Base-by-base conservation (phyloP, 2,888 invertebrate species). In the Esperia sulphurella region DNA sequence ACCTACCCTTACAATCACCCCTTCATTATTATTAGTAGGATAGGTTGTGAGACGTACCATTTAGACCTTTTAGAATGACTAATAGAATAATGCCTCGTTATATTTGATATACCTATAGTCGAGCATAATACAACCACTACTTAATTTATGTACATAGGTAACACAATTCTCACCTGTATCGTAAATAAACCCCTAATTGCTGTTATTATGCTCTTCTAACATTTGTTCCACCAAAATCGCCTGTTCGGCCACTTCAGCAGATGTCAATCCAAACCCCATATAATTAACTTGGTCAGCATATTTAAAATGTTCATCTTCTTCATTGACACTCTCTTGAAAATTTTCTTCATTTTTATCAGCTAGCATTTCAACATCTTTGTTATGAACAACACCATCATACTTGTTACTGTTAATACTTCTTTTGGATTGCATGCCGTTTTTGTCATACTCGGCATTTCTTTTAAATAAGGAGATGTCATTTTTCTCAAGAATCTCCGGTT, bases 401-500 rank as follows among this genome's bases (percentile, higher is more conserved):
- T 3, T 30, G 13, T 38, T 35, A 42, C 35, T 39, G 14, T 33
- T 40, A 14, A 39, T 38, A 33, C 46, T 46, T 12, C 14, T 46
- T 46, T 54, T 50, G 0, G 13, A 50, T 31, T 8, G 45, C 21
- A 21, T 5, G 5, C 21, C 21, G 39, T 47, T 46, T 2, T 39
- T 52, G 28, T 50, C 41, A 50, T 49, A 30, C 10, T 30, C 30
- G 9, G 28, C 29, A 14, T 56, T 53, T 54, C 57, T 54, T 55
- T 59, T 63, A 0, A 79, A 77, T 0, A 66, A 51, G 0, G 55
- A 55, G 3, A 67, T 43, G 28, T 81, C 72, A 30, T 77, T 59
- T 29, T 53, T 71, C 55, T 82, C 83, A 13, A 82, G 57, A 12
- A 80, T 63, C 59, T 79, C 73, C 1, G 80, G 79, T 45, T 61